These are phyloP conservation scores for Mythimna albipuncta DNA, from an alignment of 2,888 invertebrate genomes.

Conservation along the genomic window DNA sequence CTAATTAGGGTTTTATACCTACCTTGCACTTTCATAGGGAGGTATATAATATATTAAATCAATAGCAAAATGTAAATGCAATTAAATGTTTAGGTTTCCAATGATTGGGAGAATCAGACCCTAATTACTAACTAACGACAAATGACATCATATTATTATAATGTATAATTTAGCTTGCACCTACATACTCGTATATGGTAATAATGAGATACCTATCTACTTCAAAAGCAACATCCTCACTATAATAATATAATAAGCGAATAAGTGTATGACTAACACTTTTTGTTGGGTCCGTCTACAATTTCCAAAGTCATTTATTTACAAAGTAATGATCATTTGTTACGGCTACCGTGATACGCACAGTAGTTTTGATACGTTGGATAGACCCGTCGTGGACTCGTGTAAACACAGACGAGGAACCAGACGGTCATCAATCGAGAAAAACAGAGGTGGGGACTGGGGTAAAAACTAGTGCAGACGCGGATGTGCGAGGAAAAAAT, in stretches of 20 bases:
- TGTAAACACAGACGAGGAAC: constrained; percentile 77
- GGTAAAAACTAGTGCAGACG: constrained; percentile 84
- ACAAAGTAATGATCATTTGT: constrained; percentile 65
- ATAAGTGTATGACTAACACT: constrained; percentile 53
- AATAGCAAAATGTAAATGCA: too few species aligned
- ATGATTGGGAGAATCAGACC: constrained; percentile 1
- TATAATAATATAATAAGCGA: constrained; percentile 58
- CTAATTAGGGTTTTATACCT: neutral
- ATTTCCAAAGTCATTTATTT: constrained; percentile 61
- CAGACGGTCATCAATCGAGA: constrained; percentile 85
- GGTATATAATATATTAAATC: neutral
- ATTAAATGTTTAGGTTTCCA: neutral
- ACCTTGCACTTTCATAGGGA: neutral
- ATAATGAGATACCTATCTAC: constrained; percentile 33
- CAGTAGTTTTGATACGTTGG: constrained; percentile 64
- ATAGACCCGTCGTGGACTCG: constrained; percentile 69
- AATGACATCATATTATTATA: constrained; percentile 12
- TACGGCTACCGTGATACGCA: constrained; percentile 79
- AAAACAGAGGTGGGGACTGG: constrained; percentile 75
- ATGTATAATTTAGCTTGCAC: neutral
- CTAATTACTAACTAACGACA: constrained; percentile 33
- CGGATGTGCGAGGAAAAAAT: constrained; percentile 84
- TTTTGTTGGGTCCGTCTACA: constrained; percentile 53
- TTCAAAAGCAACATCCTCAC: constrained; percentile 29
- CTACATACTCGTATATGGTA: constrained; percentile 9